Conservation (phyloP, 2,888 invertebrate genomes). For the Napeogenes sylphis region DNA sequence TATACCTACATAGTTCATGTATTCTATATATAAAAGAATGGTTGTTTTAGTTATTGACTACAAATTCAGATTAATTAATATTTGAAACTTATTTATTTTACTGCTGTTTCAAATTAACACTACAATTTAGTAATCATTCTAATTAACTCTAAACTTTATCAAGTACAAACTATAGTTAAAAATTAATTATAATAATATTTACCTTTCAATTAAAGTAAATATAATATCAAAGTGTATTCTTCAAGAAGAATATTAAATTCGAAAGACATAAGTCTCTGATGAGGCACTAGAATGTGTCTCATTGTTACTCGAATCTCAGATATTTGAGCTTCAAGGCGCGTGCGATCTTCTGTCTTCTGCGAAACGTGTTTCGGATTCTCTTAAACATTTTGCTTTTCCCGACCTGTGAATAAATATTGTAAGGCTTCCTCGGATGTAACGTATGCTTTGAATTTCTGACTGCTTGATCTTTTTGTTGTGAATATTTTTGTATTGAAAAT, state of each 20-base stretch:
- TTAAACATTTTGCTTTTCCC: constrained; percentile 20
- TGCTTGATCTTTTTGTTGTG: not conserved
- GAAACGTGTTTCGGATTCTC: constrained; percentile 30
- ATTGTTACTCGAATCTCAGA: constrained; percentile 30
- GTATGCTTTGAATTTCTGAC: not conserved
- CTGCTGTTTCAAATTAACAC: too few relatives aligned
- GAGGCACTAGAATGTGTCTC: constrained; percentile 32
- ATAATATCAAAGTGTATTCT: constrained; percentile 11
- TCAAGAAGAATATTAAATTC: constrained; percentile 25
- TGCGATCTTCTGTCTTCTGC: constrained; percentile 31
- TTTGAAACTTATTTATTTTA: too few relatives aligned
- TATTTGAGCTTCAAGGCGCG: constrained; percentile 24
- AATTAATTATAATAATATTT: too few relatives aligned
- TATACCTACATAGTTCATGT: not conserved
- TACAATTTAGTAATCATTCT: too few relatives aligned
- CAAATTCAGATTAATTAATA: not conserved
- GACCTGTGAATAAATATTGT: constrained; percentile 7
- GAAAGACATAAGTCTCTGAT: constrained; percentile 28
- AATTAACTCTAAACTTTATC: too few relatives aligned
- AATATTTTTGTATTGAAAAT: constrained; percentile 1
- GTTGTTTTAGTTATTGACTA: not conserved
- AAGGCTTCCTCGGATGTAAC: constrained; percentile 2
- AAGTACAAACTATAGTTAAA: too few relatives aligned
- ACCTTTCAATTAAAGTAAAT: not conserved
- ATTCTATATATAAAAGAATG: not conserved